Base-by-base conservation (phyloP, 2,113 vertebrate genomes). In the Silurus meridionalis region DNA sequence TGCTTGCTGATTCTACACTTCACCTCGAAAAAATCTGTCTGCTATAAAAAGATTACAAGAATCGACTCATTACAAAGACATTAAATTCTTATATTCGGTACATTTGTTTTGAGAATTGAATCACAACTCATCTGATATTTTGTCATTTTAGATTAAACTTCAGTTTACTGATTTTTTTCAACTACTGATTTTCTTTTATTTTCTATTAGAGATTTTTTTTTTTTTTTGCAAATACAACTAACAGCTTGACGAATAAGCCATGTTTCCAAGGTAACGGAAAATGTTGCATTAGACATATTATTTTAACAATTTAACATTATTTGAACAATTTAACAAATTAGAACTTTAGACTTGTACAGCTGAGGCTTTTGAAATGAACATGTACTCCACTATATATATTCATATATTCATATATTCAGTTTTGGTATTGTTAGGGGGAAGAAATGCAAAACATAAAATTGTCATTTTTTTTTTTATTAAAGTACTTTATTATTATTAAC, bases 1-100 rank as follows among this genome's bases (percentile, higher is more conserved):
- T 19, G 77, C 69, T 83, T n/a, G 58, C 48, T 53, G 46, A 82
- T 14, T 63, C 19, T 53, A 66, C 9, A 58, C 74, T 86, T 53
- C 72, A 78, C 71, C 63, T 67, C 8, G 37, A 48, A 55, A 77
- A 86, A 53, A 55, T 48, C n/a, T 14, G 55, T 46, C 64, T 50
- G 21, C 58, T 57, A 37, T 37, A 55, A 14, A 58, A n/a, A 69
- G 60, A 63, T 50, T 61, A 55, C n/a, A 13, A 28, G 9, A 7
- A 77, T 19, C 21, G n/a, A 63, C 48, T 37, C 13, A 7, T 53
- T 66, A 19, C 23, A 77, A 50, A 10, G 8, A 48, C 8, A 71
- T 28, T 58, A 15, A 7, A 66, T 19, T 60, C 9, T 78, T 25
- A 8, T 57, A 19, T 14, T 25, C 11, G 28, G 48, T 66, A 28